Evolutionary conservation across 2,797 vertebrate species (phyloP).

Genomic region (Tamandua tetradactyla): DNA sequence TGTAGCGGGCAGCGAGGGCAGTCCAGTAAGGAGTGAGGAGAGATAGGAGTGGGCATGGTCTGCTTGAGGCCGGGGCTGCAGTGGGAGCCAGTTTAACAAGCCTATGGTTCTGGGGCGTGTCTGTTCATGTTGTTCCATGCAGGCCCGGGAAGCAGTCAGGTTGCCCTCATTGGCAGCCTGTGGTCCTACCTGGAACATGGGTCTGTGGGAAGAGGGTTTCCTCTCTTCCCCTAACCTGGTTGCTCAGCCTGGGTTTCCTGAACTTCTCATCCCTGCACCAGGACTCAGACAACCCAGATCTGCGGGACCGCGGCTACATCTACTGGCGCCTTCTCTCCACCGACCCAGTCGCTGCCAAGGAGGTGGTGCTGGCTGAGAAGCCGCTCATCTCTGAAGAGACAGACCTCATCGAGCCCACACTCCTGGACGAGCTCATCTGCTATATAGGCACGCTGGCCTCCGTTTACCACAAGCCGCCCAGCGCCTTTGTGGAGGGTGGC

Average conservation of each 20-base stretch:
- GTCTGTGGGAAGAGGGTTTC: not conserved
- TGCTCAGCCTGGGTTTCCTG: not conserved
- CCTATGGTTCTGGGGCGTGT: too few species aligned
- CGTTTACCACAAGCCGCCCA: slow-evolving; percentile 90
- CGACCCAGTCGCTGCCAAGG: slow-evolving; percentile 88
- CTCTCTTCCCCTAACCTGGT: not conserved
- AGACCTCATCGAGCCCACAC: slow-evolving; percentile 88
- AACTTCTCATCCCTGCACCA: slow-evolving; percentile 56
- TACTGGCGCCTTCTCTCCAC: slow-evolving; percentile 92
- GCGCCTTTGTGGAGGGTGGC: slow-evolving; percentile 91
- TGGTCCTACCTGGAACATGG: not conserved
- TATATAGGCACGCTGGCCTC: slow-evolving; percentile 89
- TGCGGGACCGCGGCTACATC: slow-evolving; percentile 97
- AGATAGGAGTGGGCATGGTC: not conserved
- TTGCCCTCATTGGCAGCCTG: not conserved
- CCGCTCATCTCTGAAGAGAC: slow-evolving; percentile 90
- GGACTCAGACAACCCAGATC: slow-evolving; percentile 98
- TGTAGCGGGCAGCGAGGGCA: not conserved
- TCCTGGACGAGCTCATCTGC: slow-evolving; percentile 89
- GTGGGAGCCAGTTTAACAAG: not conserved
- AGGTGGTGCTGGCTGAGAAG: slow-evolving; percentile 89
- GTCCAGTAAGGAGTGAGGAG: not conserved
- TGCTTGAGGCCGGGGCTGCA: not conserved
- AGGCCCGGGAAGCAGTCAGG: not conserved
- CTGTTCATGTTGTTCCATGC: not conserved